Conservation (phyloP, 2,888 invertebrate genomes). For the Bursaphelenchus okinawaensis region DNA sequence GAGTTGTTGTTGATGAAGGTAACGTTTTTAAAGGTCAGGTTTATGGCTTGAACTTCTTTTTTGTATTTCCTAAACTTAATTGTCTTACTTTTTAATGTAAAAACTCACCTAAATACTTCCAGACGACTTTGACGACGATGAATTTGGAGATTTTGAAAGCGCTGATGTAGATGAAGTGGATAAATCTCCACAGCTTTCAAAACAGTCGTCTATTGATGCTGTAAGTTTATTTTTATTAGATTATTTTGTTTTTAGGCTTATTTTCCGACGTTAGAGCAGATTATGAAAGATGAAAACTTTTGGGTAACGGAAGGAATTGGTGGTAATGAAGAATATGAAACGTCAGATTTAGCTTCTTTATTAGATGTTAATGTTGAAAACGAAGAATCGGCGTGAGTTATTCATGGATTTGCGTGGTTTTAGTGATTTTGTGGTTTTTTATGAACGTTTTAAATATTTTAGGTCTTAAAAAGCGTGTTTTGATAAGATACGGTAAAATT, state of each 20-base stretch:
- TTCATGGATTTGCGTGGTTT: too few relatives aligned
- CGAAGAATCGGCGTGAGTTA: too few relatives aligned
- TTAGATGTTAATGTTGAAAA: too few relatives aligned
- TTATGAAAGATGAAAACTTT: neutral
- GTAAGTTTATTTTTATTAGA: neutral
- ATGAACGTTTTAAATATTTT: too few relatives aligned
- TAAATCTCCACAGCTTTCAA: neutral
- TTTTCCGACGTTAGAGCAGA: neutral
- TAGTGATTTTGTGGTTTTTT: too few relatives aligned
- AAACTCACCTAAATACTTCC: too few relatives aligned
- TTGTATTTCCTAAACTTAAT: neutral
- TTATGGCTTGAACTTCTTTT: neutral
- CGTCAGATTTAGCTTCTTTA: neutral
- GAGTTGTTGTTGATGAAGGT: too few relatives aligned
- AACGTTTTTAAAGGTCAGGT: neutral
- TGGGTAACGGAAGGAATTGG: neutral
- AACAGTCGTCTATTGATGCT: neutral
- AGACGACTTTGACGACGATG: slow-evolving; percentile 45
- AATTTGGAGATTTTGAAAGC: slow-evolving; percentile 49
- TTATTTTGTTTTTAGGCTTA: neutral
- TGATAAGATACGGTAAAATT: too few relatives aligned
- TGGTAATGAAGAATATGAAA: neutral
- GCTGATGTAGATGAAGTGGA: slow-evolving; percentile 18
- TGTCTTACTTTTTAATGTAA: slow-evolving; percentile 12
- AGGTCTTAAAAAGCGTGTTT: too few relatives aligned